These are phyloP conservation scores for Abscondita cerata DNA, from an alignment of 2,888 invertebrate genomes.

Conservation along the genomic window DNA sequence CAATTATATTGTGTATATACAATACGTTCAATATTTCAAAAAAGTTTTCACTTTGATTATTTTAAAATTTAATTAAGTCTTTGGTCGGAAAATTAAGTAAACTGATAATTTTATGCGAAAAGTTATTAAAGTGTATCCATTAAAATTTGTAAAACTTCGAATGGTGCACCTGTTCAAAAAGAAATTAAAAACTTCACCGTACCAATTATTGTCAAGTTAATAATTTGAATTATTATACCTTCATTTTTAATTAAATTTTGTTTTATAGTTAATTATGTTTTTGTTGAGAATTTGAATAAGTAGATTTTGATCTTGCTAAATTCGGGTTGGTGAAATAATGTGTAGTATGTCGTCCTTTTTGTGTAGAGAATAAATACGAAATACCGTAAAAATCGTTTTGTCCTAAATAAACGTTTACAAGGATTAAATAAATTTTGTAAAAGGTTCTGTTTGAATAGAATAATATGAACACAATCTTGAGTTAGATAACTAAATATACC, in stretches of 20 bases:
- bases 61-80: constrained; percentile 6
- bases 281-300: no score
- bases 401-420: constrained; percentile 4
- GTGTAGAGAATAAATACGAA: no score
- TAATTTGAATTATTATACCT: no score
- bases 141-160: background rate
- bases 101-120: constrained; percentile 4
- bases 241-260: no score
- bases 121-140: constrained; percentile 8
- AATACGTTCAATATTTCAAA: background rate
- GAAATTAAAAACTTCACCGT: background rate
- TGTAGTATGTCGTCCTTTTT: no score
- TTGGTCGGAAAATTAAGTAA: constrained; percentile 4
- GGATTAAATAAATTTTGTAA: background rate
- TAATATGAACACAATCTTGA: no score
- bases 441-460: no score
- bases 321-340: no score
- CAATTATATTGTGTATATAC: background rate
- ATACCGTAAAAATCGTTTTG: background rate
- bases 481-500: no score
- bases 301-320: no score
- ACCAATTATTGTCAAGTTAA: no score
- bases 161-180: background rate
- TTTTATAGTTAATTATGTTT: no score
- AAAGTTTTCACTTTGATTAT: constrained; percentile 1